Evolutionary conservation across 2,113 vertebrate species (phyloP).

Genomic region (Mobula birostris): DNA sequence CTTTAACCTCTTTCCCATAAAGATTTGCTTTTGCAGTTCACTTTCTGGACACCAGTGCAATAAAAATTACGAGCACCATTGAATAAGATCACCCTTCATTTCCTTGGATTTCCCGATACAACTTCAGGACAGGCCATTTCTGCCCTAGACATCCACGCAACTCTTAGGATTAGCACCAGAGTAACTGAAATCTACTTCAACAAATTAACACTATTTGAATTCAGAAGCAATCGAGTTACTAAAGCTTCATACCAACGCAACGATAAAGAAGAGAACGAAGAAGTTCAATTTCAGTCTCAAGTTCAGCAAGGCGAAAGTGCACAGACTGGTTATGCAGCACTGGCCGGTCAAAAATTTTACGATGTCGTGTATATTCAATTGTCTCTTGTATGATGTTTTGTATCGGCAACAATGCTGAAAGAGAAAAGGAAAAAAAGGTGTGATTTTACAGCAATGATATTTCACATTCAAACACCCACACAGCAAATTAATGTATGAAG

Average conservation of each 20-base stretch:
- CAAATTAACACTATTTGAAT: neutral
- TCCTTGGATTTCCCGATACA: neutral
- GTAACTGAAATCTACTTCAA: neutral
- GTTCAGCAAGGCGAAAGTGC: slow-evolving; percentile 72
- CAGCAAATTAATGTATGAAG: too few species aligned
- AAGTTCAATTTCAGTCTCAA: slow-evolving; percentile 71
- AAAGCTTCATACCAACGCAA: slow-evolving; percentile 54
- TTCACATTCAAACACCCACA: neutral
- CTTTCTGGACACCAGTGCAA: neutral
- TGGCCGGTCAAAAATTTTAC: slow-evolving; percentile 60
- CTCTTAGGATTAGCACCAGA: neutral
- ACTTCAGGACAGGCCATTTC: neutral
- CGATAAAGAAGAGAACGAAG: slow-evolving; percentile 67
- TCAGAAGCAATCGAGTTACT: neutral
- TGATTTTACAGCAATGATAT: neutral
- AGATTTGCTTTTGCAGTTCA: neutral
- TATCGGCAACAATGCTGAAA: slow-evolving; percentile 59
- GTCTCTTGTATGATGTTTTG: slow-evolving; percentile 68
- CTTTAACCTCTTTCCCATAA: neutral
- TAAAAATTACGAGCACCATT: neutral
- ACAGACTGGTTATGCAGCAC: slow-evolving; percentile 71
- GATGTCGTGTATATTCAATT: slow-evolving; percentile 63
- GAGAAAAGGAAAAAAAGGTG: slow-evolving; percentile 22
- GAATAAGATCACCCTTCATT: neutral
- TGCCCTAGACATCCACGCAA: neutral